These are phyloP conservation scores for Drosophila pachea DNA, from an alignment of 1,140 invertebrate species.

Conservation along the genomic window DNA sequence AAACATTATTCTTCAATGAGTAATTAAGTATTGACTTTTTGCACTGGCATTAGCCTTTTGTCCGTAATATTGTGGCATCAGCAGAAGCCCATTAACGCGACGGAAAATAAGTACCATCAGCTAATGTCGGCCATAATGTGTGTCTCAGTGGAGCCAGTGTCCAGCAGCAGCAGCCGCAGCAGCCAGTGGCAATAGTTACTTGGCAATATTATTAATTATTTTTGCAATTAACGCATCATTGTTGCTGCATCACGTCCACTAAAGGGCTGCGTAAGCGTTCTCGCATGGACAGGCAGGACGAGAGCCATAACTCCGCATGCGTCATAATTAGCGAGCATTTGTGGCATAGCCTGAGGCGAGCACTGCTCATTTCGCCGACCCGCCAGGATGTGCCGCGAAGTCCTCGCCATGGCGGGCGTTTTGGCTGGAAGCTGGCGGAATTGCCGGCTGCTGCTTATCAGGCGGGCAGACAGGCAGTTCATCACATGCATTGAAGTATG, in stretches of 20 bases:
- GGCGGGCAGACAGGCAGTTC: slow-evolving; percentile 52
- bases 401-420: slow-evolving; percentile 10
- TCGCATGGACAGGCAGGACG: slow-evolving; percentile 21
- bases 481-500: slow-evolving; percentile 70
- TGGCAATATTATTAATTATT: slow-evolving; percentile 71
- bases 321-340: slow-evolving; percentile 71
- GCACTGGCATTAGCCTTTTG: too few species aligned
- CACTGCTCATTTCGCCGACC: slow-evolving; percentile 56
- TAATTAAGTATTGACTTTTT: too few species aligned
- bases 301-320: slow-evolving; percentile 51
- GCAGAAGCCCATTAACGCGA: too few species aligned
- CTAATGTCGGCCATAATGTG: slow-evolving; percentile 1
- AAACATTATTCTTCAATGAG: too few species aligned
- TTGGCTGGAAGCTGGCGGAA: slow-evolving; percentile 51
- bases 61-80: too few species aligned
- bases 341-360: slow-evolving; percentile 17
- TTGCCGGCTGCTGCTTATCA: slow-evolving; percentile 57
- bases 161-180: neutral
- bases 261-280: slow-evolving; percentile 64
- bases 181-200: slow-evolving; percentile 39
- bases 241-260: slow-evolving; percentile 70
- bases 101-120: neutral
- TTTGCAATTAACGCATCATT: slow-evolving; percentile 73
- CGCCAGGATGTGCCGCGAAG: too few species aligned
- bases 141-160: slow-evolving; percentile 12